Evolutionary conservation across 2,888 invertebrate species (phyloP).

Genomic region (Urechis unicinctus): DNA sequence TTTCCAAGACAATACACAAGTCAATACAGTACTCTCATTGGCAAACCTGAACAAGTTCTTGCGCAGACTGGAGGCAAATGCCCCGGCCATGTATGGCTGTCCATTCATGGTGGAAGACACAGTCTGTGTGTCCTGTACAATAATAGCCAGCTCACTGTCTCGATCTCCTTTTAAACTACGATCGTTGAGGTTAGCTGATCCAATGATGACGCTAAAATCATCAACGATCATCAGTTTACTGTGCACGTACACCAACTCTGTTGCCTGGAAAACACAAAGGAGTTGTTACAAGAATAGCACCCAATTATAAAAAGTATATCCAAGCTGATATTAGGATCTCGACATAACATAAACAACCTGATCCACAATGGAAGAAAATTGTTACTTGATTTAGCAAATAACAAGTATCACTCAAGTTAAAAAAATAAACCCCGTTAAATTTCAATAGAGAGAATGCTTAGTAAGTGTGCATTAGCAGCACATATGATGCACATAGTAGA

Average conservation of each 20-base stretch:
- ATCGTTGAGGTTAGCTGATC: conserved; percentile 97
- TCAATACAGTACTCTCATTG: background rate
- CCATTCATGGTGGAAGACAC: conserved; percentile 68
- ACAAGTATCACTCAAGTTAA: too few relatives aligned
- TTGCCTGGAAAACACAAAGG: conserved; percentile 56
- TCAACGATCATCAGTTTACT: conserved; percentile 93
- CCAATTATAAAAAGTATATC: too few relatives aligned
- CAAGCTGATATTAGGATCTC: too few relatives aligned
- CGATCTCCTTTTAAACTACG: conserved; percentile 87
- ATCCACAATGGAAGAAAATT: too few relatives aligned
- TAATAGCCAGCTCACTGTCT: conserved; percentile 82
- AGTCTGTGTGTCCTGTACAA: conserved; percentile 65
- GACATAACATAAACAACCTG: too few relatives aligned
- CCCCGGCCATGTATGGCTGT: conserved; percentile 71
- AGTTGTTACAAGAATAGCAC: too few relatives aligned
- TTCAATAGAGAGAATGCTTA: too few relatives aligned
- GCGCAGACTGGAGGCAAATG: conserved; percentile 77
- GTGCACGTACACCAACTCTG: conserved; percentile 94
- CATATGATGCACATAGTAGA: too few relatives aligned
- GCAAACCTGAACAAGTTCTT: conserved; percentile 67
- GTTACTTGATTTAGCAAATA: too few relatives aligned
- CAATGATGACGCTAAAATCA: conserved; percentile 85
- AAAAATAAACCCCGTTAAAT: too few relatives aligned
- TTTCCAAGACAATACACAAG: background rate
- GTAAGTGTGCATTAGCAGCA: too few relatives aligned